A percentile compares a stretch with the other conserved stretches of the same genome.
phyloP scores from a whole-genome alignment of 1,140 invertebrate species.

The Pogonus chalceus region DNA sequence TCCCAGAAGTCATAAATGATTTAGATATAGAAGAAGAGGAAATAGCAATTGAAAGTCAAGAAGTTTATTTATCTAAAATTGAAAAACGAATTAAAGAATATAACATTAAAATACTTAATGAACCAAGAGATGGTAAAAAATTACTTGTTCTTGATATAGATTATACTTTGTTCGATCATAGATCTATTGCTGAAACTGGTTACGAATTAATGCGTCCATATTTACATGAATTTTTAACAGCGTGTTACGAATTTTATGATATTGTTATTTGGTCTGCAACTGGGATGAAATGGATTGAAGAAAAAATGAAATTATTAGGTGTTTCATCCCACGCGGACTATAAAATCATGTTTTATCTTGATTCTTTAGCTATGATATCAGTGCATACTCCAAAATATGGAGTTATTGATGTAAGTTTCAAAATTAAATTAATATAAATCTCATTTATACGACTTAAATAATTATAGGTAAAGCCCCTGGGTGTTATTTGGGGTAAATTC shows the following conservation, averaged over 20 bases:
- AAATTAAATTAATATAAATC: conserved; percentile 11
- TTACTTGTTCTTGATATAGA: conserved; percentile 93
- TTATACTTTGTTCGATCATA: conserved; percentile 93
- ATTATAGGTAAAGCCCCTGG: conserved; percentile 84
- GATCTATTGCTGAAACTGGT: conserved; percentile 80
- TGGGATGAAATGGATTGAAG: conserved; percentile 96
- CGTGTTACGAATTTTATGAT: conserved; percentile 83
- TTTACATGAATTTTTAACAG: conserved; percentile 86
- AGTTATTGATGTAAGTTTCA: conserved; percentile 64
- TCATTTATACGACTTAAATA: neutral
- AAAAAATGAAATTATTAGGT: conserved; percentile 91
- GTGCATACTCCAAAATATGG: conserved; percentile 81
- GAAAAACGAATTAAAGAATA: conserved; percentile 78
- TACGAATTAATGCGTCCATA: conserved; percentile 89
- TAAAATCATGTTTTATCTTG: conserved; percentile 88
- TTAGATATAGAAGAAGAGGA: conserved; percentile 82
- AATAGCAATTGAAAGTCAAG: conserved; percentile 65
- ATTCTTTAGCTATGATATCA: conserved; percentile 89
- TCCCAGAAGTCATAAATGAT: conserved; percentile 80
- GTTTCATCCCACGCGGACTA: conserved; percentile 75
- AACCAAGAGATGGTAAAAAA: conserved; percentile 74
- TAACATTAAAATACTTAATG: conserved; percentile 72
- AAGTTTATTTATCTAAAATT: conserved; percentile 64
- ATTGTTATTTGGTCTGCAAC: conserved; percentile 93
- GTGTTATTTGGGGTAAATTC: conserved; percentile 95